phyloP scores from a whole-genome alignment of 1,140 invertebrate genomes.

The Sycophaga agraensis region DNA sequence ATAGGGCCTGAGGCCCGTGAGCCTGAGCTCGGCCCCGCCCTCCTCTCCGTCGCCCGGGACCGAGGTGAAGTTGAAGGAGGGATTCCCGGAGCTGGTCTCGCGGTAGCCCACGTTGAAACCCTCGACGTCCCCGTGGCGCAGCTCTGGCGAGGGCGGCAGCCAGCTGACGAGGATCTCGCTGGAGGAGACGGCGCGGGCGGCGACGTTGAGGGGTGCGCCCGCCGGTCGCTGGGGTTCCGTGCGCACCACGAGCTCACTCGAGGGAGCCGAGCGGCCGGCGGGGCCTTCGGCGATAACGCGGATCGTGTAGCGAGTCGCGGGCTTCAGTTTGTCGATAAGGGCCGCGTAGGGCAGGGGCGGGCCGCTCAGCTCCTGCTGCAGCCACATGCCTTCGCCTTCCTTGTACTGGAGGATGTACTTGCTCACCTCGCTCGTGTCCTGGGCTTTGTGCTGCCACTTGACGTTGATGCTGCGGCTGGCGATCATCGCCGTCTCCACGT shows the following conservation, averaged over 20 bases:
- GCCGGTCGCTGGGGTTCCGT: constrained; percentile 79
- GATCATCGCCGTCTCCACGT: constrained; percentile 69
- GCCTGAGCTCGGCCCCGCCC: constrained; percentile 65
- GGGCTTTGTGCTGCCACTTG: constrained; percentile 72
- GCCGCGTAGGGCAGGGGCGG: constrained; percentile 64
- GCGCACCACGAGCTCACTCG: constrained; percentile 66
- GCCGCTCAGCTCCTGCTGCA: constrained; percentile 67
- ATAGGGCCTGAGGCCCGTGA: constrained; percentile 72
- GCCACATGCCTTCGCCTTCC: constrained; percentile 67
- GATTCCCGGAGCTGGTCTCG: constrained; percentile 54
- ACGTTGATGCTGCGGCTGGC: constrained; percentile 72
- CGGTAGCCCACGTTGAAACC: constrained; percentile 63
- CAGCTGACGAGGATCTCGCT: constrained; percentile 77
- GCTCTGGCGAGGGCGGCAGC: constrained; percentile 68
- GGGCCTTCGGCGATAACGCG: constrained; percentile 76
- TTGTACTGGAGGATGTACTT: constrained; percentile 76
- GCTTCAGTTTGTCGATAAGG: constrained; percentile 71
- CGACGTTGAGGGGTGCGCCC: constrained; percentile 72
- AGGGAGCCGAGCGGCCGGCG: constrained; percentile 72
- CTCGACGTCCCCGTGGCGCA: constrained; percentile 72
- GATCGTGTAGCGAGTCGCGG: constrained; percentile 75
- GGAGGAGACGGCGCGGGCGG: constrained; percentile 71
- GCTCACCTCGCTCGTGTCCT: constrained; percentile 69
- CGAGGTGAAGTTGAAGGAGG: constrained; percentile 68
- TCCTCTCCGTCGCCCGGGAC: constrained; percentile 71